Conservation (phyloP, 1,140 invertebrate genomes). For the Drosophila pachea region DNA sequence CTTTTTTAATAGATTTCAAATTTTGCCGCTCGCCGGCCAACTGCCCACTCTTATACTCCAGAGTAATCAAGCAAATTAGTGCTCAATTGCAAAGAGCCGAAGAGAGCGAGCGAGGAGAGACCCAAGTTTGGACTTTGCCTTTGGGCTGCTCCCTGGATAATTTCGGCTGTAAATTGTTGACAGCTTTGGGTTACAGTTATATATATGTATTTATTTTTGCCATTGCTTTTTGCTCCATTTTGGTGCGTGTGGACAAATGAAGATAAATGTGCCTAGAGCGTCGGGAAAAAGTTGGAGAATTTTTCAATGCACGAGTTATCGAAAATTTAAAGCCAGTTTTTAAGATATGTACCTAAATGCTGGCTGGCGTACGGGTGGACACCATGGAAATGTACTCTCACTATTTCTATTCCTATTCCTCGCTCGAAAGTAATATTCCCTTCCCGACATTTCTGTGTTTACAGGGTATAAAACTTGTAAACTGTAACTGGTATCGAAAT, state of each 20-base stretch:
- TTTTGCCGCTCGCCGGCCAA: conserved; percentile 19
- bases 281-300: conserved; percentile 1
- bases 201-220: conserved; percentile 6
- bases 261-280: conserved; percentile 58
- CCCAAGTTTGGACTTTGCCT: conserved; percentile 43
- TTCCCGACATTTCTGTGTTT: background rate
- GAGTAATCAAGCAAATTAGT: conserved; percentile 77
- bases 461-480: conserved; percentile 29
- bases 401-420: background rate
- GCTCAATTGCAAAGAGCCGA: conserved; percentile 3
- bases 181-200: conserved; percentile 51
- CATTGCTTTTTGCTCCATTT: conserved; percentile 22
- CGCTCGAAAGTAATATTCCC: background rate
- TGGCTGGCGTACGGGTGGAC: no score
- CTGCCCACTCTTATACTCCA: conserved; percentile 39
- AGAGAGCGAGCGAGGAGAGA: background rate
- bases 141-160: conserved; percentile 60
- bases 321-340: background rate
- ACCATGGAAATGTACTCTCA: background rate
- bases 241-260: conserved; percentile 55
- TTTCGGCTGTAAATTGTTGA: conserved; percentile 73
- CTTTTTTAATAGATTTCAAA: conserved; percentile 78
- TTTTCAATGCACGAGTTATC: conserved; percentile 10
- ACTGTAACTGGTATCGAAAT: conserved; percentile 39
- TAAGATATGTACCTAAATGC: no score